A percentile compares a stretch with the other conserved stretches of the same genome.
Evolutionary conservation across 2,113 vertebrate species (phyloP).

Genomic region (Hyla sarda): DNA sequence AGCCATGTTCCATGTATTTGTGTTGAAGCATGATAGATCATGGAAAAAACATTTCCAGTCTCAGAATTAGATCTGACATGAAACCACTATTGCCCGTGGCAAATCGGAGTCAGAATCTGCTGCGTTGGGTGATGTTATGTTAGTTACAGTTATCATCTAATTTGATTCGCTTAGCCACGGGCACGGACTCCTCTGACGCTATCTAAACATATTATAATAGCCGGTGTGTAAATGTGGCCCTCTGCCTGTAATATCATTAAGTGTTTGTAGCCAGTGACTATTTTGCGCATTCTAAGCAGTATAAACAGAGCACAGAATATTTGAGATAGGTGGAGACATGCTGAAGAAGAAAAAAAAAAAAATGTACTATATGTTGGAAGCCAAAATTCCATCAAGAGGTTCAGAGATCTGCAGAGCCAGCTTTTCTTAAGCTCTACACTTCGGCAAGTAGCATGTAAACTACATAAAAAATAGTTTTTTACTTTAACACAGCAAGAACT

Average conservation of each 20-base stretch:
- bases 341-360: conserved; percentile 58
- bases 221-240: conserved; percentile 53
- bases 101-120: conserved; percentile 61
- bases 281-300: conserved; percentile 58
- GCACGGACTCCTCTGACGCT: conserved; percentile 61
- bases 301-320: conserved; percentile 62
- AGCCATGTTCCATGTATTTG: conserved; percentile 54
- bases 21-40: conserved; percentile 59
- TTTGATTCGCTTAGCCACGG: conserved; percentile 61
- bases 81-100: conserved; percentile 59
- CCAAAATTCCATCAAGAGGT: conserved; percentile 63
- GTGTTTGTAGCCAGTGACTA: conserved; percentile 59
- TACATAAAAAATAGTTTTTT: conserved; percentile 49
- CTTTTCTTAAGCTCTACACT: conserved; percentile 58
- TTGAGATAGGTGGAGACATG: conserved; percentile 61
- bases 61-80: conserved; percentile 63
- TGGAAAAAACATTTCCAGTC: conserved; percentile 59
- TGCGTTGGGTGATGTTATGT: conserved; percentile 62
- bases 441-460: conserved; percentile 55
- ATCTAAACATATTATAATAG: conserved; percentile 50
- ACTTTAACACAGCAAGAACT: conserved; percentile 41
- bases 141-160: conserved; percentile 67
- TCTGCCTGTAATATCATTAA: conserved; percentile 55
- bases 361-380: conserved; percentile 57
- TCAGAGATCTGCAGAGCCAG: conserved; percentile 57